Evolutionary conservation across 2,113 vertebrate genomes (phyloP), one percentile per base, ranked within the genome.

Genomic region (Procapra przewalskii): DNA sequence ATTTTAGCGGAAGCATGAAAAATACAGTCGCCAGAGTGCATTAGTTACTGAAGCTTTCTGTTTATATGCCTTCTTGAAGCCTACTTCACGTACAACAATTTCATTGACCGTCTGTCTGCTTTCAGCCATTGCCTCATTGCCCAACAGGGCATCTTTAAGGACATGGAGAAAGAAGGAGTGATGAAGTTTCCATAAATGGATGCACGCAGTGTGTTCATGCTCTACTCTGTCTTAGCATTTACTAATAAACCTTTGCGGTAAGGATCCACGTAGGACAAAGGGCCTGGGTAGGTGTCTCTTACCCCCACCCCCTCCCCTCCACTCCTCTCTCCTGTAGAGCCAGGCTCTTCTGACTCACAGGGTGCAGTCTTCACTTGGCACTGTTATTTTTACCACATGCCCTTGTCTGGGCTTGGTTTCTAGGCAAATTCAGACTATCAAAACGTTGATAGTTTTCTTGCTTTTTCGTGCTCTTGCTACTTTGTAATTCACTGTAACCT

Each of bases 391-490:
- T 13, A 52, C 13, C 14, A 79, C 15, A 6, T 64, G 83, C 19
- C 6, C 4, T 91, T 84, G 48, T 31, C n/a, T 48, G 33, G 45
- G 79, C 64, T 84, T 96, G 82, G 54, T 91, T 75, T 75, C 60
- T 86, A 52, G 67, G 83, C 54, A 87, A 64, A 94, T 89, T 87
- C 82, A 57, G 50, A 82, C 12, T 33, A 52, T 84, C 60, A 62
- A 88, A 48, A 36, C 45, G 6, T 55, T 86, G 82, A n/a, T 84
- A 91, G 82, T 43, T 52, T 77, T 94, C 94, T 43, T 40, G 40
- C 23, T 87, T 94, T 94, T 36, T 60, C 19, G 5, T 21, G 50
- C 77, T 62, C 10, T 40, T 17, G 19, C 2, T 82, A 3, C 59
- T 57, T 50, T 14, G 17, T 36, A 52, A 77, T 40, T 92, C 52